Evolutionary conservation across 53 echinoderm and acorn worm genomes (phyloP), one percentile per base, ranked within the genome.

Genomic region (Echinarachnius parma): DNA sequence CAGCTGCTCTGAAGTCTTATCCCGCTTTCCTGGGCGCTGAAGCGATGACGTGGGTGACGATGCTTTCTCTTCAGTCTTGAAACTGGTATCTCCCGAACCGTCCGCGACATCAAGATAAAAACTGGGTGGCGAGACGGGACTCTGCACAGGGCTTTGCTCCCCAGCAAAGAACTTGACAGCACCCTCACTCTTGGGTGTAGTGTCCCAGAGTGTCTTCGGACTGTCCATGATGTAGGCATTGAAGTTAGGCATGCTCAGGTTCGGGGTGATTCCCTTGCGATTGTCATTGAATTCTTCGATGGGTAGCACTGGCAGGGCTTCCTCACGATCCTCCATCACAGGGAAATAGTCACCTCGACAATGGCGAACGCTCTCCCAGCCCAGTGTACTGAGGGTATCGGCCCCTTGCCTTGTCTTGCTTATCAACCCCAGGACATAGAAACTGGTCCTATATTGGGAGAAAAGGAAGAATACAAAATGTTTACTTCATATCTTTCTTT

Each of bases 401-500:
- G 96, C 87, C 16, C 96, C 96, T 53, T 67, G 90, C 24, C 81
- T 84, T 0, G 90, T 95, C 74, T 95, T 95, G 35, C 90, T 87
- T 44, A 95, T 78, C 21, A 95, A 76, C 11, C 96, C 96, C 24
- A 95, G 60, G 62, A 95, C 96, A 72, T 91, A 90, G 80, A 95
- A 95, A 77, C 96, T 90, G 28, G 96, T 95, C 49, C 96, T 95
- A 75, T n/a, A n/a, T n/a, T n/a, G n/a, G n/a, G n/a, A n/a, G n/a
- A n/a, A n/a, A n/a, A n/a, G n/a, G n/a, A n/a, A n/a, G n/a, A n/a
- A n/a, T n/a, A n/a, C n/a, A n/a, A n/a, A n/a, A n/a, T n/a, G n/a
- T n/a, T n/a, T n/a, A n/a, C n/a, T n/a, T n/a, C n/a, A n/a, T n/a
- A n/a, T n/a, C n/a, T n/a, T n/a, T n/a, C n/a, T n/a, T n/a, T n/a